Percentiles rank a stretch among this genome's conserved stretches.
phyloP scores from a whole-genome alignment of 1,140 invertebrate genomes.

The fruit fly (Drosophila melanogaster) region Release_6_plus_ISO1_MT NC_004354.4:10726501-10727000 shows the following conservation, averaged over 20 bases:
- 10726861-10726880: background rate
- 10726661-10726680: background rate
- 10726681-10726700: background rate
- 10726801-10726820: background rate
- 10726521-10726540: conserved; percentile 1
- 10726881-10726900: too few species aligned
- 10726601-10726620: conserved; percentile 9
- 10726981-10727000: conserved; percentile 92
- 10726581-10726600: background rate
- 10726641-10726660: background rate
- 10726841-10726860: background rate
- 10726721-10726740: background rate
- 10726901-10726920: conserved; percentile 89
- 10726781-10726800: too few species aligned
- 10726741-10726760: too few species aligned
- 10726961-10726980: conserved; percentile 94
- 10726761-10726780: too few species aligned
- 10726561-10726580: background rate
- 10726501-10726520: conserved; percentile 9
- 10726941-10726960: conserved; percentile 95
- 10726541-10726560: too few species aligned
- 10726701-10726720: background rate
- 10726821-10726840: background rate
- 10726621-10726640: background rate
- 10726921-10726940: conserved; percentile 95